Base-by-base conservation (phyloP, 2,888 invertebrate species). In the Emesis furor region DNA sequence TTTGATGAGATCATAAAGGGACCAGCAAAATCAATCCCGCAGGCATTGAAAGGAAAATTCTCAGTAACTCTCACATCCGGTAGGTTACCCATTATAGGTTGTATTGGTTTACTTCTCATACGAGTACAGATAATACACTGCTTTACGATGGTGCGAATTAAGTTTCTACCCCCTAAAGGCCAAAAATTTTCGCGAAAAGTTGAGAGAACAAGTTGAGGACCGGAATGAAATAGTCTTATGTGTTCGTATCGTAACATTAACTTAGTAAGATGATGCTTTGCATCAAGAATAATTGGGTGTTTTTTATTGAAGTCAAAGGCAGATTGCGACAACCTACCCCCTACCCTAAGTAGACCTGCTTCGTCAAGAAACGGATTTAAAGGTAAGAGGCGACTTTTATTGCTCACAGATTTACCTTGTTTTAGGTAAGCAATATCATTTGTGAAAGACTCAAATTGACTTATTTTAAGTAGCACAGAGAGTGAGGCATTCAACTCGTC, bases 1-100 rank as follows among this genome's bases (percentile, higher is more conserved):
- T 37, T 67, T 55, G 46, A 65, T 37, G 71, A 71, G 12, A 80
- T 17, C 0, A 30, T 24, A 12, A 80, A 83, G 1, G 80, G 80
- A 6, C 83, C 80, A 3, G 73, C 76, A 42, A 83, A 78, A 51
- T 83, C 83, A n/a, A 72, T 46, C 10, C 77, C 79, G 17, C 73
- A 46, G 17, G 46, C 65, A 24, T 69, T 24, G 67, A 82, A 82
- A 65, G 55, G 39, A 10, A 65, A 35, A 8, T 59, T 12, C 2
- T 62, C 37, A 35, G 17, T 12, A 24, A 76, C 24, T 68, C 71
- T 55, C 12, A n/a, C 51, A 7, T 55, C 8, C 10, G 79, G 82
- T 5, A 79, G 24, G 32, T 79, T 42, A 17, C 76, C 71, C 78
- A 84, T 79, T 4, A 74, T 6, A 3, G 78, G 81, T 17, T 68